phyloP scores from a whole-genome alignment of 2,888 invertebrate species.

The Drosophila mimetica region DNA sequence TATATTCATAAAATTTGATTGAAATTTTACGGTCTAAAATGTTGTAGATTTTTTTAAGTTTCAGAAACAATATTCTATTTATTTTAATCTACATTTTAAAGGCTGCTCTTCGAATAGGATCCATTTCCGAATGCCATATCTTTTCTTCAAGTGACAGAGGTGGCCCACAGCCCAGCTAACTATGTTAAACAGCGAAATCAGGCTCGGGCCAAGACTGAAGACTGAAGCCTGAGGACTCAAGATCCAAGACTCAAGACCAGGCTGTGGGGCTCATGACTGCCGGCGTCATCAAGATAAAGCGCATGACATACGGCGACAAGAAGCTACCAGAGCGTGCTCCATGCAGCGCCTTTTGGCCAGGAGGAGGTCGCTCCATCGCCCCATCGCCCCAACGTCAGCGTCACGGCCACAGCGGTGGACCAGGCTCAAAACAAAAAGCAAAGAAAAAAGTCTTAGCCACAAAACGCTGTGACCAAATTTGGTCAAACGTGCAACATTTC shows the following conservation, averaged over 20 bases:
- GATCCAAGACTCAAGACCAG: slow-evolving; percentile 30
- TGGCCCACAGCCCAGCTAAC: slow-evolving; percentile 56
- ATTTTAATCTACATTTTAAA: too few species aligned
- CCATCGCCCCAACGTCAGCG: slow-evolving; percentile 37
- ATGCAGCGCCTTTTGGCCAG: slow-evolving; percentile 38
- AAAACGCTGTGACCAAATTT: slow-evolving; percentile 61
- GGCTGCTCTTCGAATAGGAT: too few species aligned
- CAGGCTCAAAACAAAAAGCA: slow-evolving; percentile 3
- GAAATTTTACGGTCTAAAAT: too few species aligned
- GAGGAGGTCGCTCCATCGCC: slow-evolving; percentile 46
- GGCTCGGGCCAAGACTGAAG: slow-evolving; percentile 43
- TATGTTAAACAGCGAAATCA: slow-evolving; percentile 77
- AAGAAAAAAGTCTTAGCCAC: slow-evolving; percentile 11
- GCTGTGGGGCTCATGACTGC: slow-evolving; percentile 63
- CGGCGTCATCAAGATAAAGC: slow-evolving; percentile 75
- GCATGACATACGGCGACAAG: slow-evolving; percentile 78
- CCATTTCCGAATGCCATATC: rapidly evolving
- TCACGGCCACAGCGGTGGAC: slow-evolving; percentile 59
- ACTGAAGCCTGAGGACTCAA: slow-evolving; percentile 21
- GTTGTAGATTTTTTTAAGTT: too few species aligned
- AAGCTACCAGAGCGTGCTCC: slow-evolving; percentile 70
- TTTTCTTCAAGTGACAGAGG: slow-evolving; percentile 19
- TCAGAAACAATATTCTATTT: too few species aligned
- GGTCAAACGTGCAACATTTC: slow-evolving; percentile 78
- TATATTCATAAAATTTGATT: too few species aligned